Conservation (phyloP, 2,113 vertebrate genomes). For the Myxocyprinus asiaticus region DNA sequence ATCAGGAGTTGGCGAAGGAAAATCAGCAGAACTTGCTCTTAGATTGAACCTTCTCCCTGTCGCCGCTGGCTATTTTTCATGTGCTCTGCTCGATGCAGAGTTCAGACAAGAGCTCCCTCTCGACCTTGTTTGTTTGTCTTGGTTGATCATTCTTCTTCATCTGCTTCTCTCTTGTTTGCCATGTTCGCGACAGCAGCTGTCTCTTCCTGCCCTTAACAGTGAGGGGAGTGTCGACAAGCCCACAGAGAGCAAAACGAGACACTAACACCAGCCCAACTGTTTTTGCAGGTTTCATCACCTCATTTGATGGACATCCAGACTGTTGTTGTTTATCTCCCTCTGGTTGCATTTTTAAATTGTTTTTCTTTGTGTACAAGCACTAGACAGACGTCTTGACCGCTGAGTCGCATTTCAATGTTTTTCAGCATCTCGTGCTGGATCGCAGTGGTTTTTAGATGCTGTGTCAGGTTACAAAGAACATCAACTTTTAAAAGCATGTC, state of each 20-base stretch:
- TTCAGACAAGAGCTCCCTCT: slow-evolving; percentile 34
- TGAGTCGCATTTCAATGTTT: too few species aligned
- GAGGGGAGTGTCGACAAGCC: slow-evolving; percentile 1
- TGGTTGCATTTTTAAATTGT: background rate
- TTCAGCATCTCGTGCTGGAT: too few species aligned
- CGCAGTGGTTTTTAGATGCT: too few species aligned
- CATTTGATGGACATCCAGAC: background rate
- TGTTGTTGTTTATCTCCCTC: background rate
- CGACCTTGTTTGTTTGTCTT: slow-evolving; percentile 40
- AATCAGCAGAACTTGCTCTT: slow-evolving; percentile 17
- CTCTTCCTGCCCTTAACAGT: slow-evolving; percentile 21
- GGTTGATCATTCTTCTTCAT: slow-evolving; percentile 39
- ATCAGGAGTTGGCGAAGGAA: slow-evolving; percentile 17
- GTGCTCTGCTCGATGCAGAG: background rate
- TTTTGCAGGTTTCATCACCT: slow-evolving; percentile 9
- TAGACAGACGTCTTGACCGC: too few species aligned
- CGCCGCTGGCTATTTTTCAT: slow-evolving; percentile 3
- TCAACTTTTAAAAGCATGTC: too few species aligned
- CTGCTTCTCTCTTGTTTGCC: slow-evolving; percentile 11
- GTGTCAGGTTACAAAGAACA: too few species aligned
- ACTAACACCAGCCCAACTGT: background rate
- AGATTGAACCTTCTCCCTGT: slow-evolving; percentile 1
- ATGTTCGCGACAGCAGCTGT: slow-evolving; percentile 13
- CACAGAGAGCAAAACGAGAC: slow-evolving; percentile 9
- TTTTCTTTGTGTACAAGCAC: too few species aligned